Conservation (phyloP, 2,797 vertebrate genomes). For the Myotis findleyi region DNA sequence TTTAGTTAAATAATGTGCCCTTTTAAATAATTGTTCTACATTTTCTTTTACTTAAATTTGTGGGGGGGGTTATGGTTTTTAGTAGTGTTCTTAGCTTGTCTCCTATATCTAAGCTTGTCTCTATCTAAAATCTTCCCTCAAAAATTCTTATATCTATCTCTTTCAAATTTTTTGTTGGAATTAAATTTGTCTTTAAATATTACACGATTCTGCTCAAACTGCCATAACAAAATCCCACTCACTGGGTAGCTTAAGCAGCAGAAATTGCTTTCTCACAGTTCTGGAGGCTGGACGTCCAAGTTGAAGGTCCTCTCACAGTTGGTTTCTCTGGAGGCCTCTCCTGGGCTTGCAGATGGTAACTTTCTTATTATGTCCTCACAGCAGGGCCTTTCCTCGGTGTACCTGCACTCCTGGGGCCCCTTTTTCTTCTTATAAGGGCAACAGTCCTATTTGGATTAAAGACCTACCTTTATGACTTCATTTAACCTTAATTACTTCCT, state of each 20-base stretch:
- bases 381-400: background rate
- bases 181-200: background rate
- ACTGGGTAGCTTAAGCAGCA: background rate
- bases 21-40: background rate
- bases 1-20: background rate
- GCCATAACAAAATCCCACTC: background rate
- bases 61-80: background rate
- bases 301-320: background rate
- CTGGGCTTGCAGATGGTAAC: background rate
- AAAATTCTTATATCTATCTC: background rate
- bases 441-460: background rate
- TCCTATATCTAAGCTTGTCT: background rate
- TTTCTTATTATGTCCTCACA: background rate
- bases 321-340: background rate
- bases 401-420: accelerated
- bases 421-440: background rate
- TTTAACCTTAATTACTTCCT: background rate
- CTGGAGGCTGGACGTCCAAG: background rate
- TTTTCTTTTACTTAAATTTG: background rate
- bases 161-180: background rate
- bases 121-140: background rate
- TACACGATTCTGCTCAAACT: background rate
- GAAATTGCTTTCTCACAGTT: background rate
- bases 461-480: background rate
- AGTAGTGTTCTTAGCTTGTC: background rate